These are phyloP conservation scores for Okamejei kenojei DNA, from an alignment of 2,797 vertebrate genomes.

Conservation along the genomic window DNA sequence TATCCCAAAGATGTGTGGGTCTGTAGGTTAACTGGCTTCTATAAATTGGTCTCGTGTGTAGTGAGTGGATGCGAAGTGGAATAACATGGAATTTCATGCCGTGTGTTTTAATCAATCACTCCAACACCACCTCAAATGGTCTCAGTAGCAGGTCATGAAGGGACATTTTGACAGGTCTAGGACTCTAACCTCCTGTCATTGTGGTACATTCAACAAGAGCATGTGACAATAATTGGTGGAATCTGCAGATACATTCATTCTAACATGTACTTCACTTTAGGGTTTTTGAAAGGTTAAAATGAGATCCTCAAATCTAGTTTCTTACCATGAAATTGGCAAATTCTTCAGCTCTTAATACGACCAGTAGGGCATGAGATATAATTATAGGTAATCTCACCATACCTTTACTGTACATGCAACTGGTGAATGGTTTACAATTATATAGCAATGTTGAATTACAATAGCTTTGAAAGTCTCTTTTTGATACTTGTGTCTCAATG, in stretches of 20 bases:
- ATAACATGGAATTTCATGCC: no score
- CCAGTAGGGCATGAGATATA: not conserved
- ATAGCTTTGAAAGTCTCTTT: not conserved
- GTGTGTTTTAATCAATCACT: not conserved
- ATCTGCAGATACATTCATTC: not conserved
- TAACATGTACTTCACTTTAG: not conserved
- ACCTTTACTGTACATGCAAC: not conserved
- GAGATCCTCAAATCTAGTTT: not conserved
- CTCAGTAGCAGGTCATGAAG: not conserved
- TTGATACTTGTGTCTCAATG: not conserved
- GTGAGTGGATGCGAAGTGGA: no score
- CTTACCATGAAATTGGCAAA: not conserved
- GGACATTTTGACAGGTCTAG: not conserved
- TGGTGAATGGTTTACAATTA: not conserved
- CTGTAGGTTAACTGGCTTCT: no score
- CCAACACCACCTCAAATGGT: not conserved
- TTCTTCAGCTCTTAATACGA: not conserved
- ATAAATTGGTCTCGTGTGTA: no score
- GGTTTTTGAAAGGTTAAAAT: not conserved
- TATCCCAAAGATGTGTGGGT: no score
- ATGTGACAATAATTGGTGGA: not conserved
- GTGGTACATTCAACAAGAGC: not conserved
- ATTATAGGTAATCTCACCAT: not conserved
- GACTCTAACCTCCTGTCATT: not conserved
- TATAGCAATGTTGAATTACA: not conserved